Evolutionary conservation across 2,797 vertebrate genomes (phyloP).

Genomic region (Knipowitschia caucasica): DNA sequence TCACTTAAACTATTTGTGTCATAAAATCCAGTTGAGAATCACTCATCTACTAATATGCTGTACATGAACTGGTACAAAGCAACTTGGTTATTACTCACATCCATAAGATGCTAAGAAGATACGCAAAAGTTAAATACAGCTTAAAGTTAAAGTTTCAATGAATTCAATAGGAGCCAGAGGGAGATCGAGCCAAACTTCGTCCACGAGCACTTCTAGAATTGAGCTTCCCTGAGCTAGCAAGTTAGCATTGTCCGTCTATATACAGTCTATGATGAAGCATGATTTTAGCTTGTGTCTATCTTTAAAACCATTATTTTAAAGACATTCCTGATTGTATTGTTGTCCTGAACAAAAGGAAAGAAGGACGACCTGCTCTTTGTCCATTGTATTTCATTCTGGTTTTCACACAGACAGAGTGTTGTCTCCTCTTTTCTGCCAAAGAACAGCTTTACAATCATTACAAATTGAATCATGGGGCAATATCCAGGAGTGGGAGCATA

Average conservation of each 20-base stretch:
- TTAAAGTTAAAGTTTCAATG: not conserved
- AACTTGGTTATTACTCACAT: conserved; percentile 11
- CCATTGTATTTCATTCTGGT: conserved; percentile 44
- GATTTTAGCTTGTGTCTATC: no score
- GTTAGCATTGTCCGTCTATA: no score
- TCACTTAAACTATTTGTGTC: not conserved
- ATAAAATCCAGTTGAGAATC: not conserved
- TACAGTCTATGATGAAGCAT: no score
- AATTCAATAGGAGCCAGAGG: not conserved
- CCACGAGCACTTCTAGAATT: no score
- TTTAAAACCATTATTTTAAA: no score
- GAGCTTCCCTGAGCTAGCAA: no score
- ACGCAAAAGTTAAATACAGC: not conserved
- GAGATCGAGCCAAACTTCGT: no score
- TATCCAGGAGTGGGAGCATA: conserved; percentile 23
- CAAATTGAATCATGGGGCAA: conserved; percentile 70
- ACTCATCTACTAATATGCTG: not conserved
- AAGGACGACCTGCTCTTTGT: no score
- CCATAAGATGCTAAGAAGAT: conserved; percentile 5
- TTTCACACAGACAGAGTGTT: conserved; percentile 55
- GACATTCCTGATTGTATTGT: no score
- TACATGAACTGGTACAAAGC: not conserved
- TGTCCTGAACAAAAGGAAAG: no score
- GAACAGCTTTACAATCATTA: conserved; percentile 63
- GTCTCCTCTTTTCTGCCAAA: conserved; percentile 31